These are phyloP conservation scores for Alauda arvensis DNA, from an alignment of 2,797 vertebrate species.

Conservation along the genomic window DNA sequence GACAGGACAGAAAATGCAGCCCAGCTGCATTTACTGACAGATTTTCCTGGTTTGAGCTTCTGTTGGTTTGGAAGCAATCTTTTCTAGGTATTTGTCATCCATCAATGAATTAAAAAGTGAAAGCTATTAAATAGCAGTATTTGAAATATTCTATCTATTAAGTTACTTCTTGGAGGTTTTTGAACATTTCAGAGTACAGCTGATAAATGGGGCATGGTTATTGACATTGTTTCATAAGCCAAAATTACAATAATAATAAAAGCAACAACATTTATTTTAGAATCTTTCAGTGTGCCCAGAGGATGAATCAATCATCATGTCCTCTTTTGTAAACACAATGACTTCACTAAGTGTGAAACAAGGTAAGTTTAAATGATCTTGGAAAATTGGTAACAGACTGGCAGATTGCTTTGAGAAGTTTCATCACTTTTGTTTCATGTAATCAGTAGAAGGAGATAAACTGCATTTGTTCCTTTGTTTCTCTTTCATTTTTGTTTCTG, in stretches of 20 bases:
- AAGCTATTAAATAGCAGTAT: neutral
- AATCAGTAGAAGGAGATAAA: neutral
- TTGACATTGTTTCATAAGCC: neutral
- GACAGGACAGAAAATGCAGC: neutral
- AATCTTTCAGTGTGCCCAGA: conserved; percentile 98
- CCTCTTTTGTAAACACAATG: conserved; percentile 99
- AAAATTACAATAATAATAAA: neutral
- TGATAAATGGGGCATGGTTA: neutral
- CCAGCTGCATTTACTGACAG: neutral
- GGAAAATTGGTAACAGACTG: neutral
- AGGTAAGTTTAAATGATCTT: conserved; percentile 71
- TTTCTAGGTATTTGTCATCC: neutral
- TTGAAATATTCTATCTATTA: neutral
- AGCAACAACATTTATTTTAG: conserved; percentile 62
- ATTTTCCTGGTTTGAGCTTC: neutral
- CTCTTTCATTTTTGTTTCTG: rapidly evolving
- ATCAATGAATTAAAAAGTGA: neutral
- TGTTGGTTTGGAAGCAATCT: neutral
- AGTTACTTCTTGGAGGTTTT: neutral
- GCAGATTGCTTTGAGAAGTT: neutral
- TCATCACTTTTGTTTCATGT: neutral
- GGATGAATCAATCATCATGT: conserved; percentile 99
- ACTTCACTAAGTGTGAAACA: conserved; percentile 97
- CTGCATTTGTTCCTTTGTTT: neutral
- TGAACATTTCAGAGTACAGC: neutral